Evolutionary conservation across 35 echinoderm and acorn worm genomes (phyloP).

Genomic region (Apostichopus parvimensis): DNA sequence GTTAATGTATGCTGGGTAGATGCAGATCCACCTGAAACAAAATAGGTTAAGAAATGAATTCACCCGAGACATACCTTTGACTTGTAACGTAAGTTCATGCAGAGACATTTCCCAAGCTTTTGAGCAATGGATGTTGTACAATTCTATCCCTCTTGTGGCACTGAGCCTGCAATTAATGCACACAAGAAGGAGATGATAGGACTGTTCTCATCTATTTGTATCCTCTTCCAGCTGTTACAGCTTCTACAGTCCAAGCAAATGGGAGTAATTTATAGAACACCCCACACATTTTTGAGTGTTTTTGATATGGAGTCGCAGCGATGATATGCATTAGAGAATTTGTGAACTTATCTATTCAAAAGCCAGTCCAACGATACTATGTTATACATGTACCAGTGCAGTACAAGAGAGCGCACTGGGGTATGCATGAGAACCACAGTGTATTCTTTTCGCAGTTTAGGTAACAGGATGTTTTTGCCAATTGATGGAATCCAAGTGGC

Average conservation of each 20-base stretch:
- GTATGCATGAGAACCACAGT: neutral
- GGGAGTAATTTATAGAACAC: no score
- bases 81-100: neutral
- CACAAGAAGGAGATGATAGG: no score
- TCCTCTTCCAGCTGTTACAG: no score
- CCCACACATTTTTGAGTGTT: no score
- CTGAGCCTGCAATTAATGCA: neutral
- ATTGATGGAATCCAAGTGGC: neutral
- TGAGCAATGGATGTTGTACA: neutral
- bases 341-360: neutral
- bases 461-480: neutral
- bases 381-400: neutral
- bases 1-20: conserved; percentile 95
- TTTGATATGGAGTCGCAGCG: no score
- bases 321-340: neutral
- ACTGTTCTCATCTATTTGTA: no score
- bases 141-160: neutral
- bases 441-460: neutral
- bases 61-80: neutral
- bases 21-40: conserved; percentile 89
- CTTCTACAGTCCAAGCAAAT: no score
- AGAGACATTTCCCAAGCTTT: neutral
- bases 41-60: neutral
- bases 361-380: neutral
- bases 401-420: neutral